These are phyloP conservation scores for Neoseiulus cucumeris DNA, from an alignment of 1,140 invertebrate species.

Conservation along the genomic window DNA sequence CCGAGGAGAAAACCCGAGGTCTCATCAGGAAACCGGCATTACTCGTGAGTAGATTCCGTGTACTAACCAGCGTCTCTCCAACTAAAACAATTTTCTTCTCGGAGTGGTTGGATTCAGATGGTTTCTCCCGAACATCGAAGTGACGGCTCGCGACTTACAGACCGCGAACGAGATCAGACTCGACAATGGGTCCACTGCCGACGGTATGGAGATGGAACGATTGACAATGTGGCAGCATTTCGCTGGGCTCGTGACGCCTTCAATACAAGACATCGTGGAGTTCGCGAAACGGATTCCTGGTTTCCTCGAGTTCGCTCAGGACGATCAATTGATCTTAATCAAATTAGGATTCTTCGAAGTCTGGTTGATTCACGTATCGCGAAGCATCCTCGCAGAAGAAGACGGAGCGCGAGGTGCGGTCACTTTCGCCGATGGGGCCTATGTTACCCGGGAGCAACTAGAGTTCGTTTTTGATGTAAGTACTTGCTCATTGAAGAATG, in stretches of 20 bases:
- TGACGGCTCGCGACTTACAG: constrained; percentile 15
- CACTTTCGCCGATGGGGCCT: constrained; percentile 79
- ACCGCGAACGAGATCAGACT: constrained; percentile 22
- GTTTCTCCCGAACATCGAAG: not conserved
- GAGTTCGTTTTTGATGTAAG: constrained; percentile 83
- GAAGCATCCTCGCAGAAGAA: constrained; percentile 47
- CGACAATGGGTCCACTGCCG: constrained; percentile 21
- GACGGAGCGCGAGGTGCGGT: constrained; percentile 34
- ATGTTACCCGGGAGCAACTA: constrained; percentile 59
- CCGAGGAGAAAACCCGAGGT: constrained; percentile 54
- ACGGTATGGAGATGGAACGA: constrained; percentile 27
- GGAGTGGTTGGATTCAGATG: not conserved
- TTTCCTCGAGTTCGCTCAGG: constrained; percentile 64
- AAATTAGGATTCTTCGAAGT: constrained; percentile 92
- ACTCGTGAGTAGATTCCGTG: constrained; percentile 31
- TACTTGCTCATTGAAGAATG: too few relatives aligned
- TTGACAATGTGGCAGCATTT: constrained; percentile 29
- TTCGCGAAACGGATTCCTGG: constrained; percentile 78
- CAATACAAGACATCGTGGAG: constrained; percentile 73
- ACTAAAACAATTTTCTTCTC: constrained; percentile 13
- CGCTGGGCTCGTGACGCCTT: constrained; percentile 37
- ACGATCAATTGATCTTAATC: constrained; percentile 80
- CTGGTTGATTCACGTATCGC: constrained; percentile 68
- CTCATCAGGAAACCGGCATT: constrained; percentile 48
- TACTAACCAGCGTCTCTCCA: constrained; percentile 19